Percentiles rank a stretch among this genome's conserved stretches.
Evolutionary conservation across 1,140 invertebrate genomes (phyloP).

Genomic region (Lordiphosa mommai): DNA sequence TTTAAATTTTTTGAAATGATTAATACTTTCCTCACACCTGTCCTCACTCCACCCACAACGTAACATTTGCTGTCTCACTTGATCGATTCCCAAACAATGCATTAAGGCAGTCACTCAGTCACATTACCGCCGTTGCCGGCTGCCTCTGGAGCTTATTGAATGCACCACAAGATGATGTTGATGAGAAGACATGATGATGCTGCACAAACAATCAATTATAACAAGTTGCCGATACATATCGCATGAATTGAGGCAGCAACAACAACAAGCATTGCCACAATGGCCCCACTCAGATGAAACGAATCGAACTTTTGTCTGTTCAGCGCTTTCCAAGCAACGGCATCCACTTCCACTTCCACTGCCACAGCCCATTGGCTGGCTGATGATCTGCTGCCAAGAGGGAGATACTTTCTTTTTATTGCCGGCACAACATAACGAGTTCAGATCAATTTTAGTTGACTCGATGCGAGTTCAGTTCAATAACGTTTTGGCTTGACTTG

Average conservation of each 20-base stretch:
- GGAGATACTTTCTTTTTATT: constrained; percentile 78
- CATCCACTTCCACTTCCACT: constrained; percentile 6
- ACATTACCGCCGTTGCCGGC: too few species aligned
- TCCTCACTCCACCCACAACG: not conserved
- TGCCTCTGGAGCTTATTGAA: constrained; percentile 28
- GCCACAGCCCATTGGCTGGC: constrained; percentile 11
- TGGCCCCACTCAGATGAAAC: constrained; percentile 47
- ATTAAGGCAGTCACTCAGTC: constrained; percentile 10
- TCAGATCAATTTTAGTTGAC: constrained; percentile 76
- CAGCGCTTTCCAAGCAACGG: constrained; percentile 37
- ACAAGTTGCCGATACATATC: constrained; percentile 52
- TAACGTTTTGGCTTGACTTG: constrained; percentile 54
- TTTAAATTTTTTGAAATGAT: not conserved
- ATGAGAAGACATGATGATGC: constrained; percentile 45
- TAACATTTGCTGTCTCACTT: constrained; percentile 21
- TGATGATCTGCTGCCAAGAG: constrained; percentile 49
- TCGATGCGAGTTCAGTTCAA: constrained; percentile 53
- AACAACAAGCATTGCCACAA: constrained; percentile 38
- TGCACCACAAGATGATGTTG: constrained; percentile 13
- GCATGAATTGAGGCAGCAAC: not conserved
- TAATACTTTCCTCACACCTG: constrained; percentile 11
- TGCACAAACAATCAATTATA: constrained; percentile 74
- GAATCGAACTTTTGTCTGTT: constrained; percentile 49
- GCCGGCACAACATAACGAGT: constrained; percentile 70
- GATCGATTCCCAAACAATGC: constrained; percentile 21